These are phyloP conservation scores for Drosophila nigricruria DNA, from an alignment of 2,888 invertebrate genomes.

Conservation along the genomic window DNA sequence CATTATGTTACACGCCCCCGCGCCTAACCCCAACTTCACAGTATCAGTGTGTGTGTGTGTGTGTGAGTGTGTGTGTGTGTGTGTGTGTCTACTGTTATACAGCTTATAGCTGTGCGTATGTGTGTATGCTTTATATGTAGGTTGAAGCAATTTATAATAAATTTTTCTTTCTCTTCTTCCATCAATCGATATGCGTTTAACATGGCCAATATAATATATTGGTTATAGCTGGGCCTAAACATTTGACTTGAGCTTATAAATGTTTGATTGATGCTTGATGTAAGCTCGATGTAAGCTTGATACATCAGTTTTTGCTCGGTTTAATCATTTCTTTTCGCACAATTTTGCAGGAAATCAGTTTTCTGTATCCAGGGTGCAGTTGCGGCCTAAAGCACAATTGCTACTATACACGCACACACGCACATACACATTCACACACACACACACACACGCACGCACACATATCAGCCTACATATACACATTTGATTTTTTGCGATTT, in stretches of 20 bases:
- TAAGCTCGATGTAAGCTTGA: conserved; percentile 25
- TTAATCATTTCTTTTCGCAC: conserved; percentile 21
- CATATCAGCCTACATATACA: conserved; percentile 29
- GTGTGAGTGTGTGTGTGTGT: conserved; percentile 45
- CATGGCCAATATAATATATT: conserved; percentile 22
- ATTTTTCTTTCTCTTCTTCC: conserved; percentile 57
- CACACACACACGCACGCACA: conserved; percentile 27
- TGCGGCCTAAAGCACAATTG: conserved; percentile 66
- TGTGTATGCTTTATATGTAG: conserved; percentile 76
- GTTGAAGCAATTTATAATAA: conserved; percentile 83
- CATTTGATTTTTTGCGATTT: conserved; percentile 38
- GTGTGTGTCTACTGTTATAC: conserved; percentile 60
- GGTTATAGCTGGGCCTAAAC: background rate
- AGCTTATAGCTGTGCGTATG: conserved; percentile 72
- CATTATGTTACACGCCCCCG: conserved; percentile 61
- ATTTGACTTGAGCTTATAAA: background rate
- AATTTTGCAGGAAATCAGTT: conserved; percentile 81
- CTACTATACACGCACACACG: conserved; percentile 63
- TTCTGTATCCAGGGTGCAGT: conserved; percentile 82
- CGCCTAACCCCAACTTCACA: conserved; percentile 35
- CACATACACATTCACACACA: conserved; percentile 44
- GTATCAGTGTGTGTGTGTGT: conserved; percentile 15
- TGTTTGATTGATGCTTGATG: background rate
- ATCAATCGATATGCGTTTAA: conserved; percentile 79
- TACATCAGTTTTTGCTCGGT: conserved; percentile 1